Base-by-base conservation (phyloP, 2,888 invertebrate species). In the Drosophila greeni region DNA sequence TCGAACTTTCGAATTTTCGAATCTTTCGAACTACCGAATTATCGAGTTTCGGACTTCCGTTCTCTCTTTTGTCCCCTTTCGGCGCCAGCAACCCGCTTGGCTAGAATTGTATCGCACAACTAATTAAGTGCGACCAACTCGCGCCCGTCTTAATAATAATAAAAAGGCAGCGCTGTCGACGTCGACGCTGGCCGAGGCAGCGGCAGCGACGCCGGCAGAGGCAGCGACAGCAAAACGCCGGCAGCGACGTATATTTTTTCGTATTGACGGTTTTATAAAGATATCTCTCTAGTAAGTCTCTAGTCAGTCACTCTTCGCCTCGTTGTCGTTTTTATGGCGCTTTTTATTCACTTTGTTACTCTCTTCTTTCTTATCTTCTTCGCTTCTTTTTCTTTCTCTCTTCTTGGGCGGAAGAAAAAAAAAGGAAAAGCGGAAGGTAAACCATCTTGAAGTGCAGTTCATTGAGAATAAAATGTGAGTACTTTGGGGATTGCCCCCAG, bases 41-140 rank as follows among this genome's bases (percentile, higher is more conserved):
- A 2, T 34, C 24, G 37, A 12, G n/a, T 36, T 47, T 55, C 39
- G 40, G 9, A 40, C 37, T 67, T 55, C 57, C 57, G 56, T 56
- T 37, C 14, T n/a, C 31, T 23, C 2, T n/a, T 36, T 18, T 20
- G 48, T 4, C 2, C 23, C 14, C 14, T 31, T 24, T 47, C 36
- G 14, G 36, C 54, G 39, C 59, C 66, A 52, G 62, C 83, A 75
- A 62, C 76, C 86, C 86, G 86, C 74, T 77, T 83, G 70, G 84
- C 74, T 85, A 75, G 86, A 85, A 86, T 80, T 78, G 75, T 79
- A 73, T 74, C 80, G 85, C 76, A 75, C 76, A 82, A 85, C 85
- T 85, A 85, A 83, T 85, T 86, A 83, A 79, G 70, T 68, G 76
- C 64, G 73, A 70, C 67, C 75, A 78, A 66, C 56, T 77, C 69